These are phyloP conservation scores for Oligia strigilis DNA, from an alignment of 2,888 invertebrate genomes.

Conservation along the genomic window DNA sequence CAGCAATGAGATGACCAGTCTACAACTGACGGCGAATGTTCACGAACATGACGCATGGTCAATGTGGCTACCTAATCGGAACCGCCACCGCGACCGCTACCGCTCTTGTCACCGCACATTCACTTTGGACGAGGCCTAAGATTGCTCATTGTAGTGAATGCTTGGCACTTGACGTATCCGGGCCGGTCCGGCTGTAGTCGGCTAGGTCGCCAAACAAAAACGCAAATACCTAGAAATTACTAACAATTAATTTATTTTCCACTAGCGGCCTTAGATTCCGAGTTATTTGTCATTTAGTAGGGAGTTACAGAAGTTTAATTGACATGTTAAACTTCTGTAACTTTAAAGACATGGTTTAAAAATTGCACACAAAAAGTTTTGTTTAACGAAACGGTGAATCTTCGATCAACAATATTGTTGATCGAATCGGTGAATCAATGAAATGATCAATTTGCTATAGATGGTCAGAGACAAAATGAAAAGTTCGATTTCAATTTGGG, in stretches of 20 bases:
- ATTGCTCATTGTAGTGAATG: slow-evolving; percentile 55
- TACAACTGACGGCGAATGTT: no score
- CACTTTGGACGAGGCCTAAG: background rate
- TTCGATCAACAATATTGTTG: background rate
- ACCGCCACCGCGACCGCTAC: no score
- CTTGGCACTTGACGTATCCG: slow-evolving; percentile 55
- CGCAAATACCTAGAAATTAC: slow-evolving; percentile 66
- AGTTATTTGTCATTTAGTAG: slow-evolving; percentile 37
- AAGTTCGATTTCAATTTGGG: no score
- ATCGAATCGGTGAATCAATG: background rate
- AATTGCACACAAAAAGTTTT: no score
- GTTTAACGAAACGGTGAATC: background rate
- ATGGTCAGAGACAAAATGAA: background rate
- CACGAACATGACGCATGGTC: background rate
- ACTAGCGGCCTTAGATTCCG: slow-evolving; percentile 55
- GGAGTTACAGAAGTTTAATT: slow-evolving; percentile 32
- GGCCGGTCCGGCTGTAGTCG: slow-evolving; percentile 27
- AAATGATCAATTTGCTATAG: background rate
- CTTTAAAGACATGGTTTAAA: background rate
- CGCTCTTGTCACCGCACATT: no score
- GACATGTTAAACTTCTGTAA: background rate
- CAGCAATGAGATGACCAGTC: no score
- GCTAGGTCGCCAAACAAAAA: slow-evolving; percentile 60
- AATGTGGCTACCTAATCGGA: no score
- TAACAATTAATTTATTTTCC: slow-evolving; percentile 68